Conservation (phyloP, 2,797 vertebrate species). For the Potorous gilbertii region DNA sequence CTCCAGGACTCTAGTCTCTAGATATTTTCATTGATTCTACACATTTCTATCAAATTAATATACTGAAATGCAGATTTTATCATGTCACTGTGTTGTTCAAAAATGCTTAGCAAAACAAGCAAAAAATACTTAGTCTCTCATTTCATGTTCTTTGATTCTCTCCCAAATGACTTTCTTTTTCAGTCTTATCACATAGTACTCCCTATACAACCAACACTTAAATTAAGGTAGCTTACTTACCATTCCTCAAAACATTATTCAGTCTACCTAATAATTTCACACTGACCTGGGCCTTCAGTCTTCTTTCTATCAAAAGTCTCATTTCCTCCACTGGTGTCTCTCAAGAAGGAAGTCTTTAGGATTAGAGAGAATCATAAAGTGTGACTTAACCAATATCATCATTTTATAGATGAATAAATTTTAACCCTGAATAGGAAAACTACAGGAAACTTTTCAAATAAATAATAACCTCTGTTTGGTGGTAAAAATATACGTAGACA, state of each 20-base stretch:
- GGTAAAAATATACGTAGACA: slow-evolving; percentile 39
- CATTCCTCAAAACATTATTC: slow-evolving; percentile 20
- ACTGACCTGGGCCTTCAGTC: slow-evolving; percentile 45
- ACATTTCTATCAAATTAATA: not conserved
- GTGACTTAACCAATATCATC: not conserved
- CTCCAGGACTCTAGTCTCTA: not conserved
- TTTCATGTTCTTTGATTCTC: not conserved
- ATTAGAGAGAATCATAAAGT: slow-evolving; percentile 30
- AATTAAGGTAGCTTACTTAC: not conserved
- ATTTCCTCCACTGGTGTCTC: slow-evolving; percentile 51
- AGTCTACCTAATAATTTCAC: slow-evolving; percentile 32
- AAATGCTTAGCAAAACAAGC: too few species aligned
- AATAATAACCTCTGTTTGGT: slow-evolving; percentile 38
- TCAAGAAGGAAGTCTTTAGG: slow-evolving; percentile 13
- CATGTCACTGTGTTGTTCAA: too few species aligned
- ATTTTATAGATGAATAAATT: slow-evolving; percentile 39
- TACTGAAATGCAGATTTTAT: not conserved
- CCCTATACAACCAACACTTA: not conserved
- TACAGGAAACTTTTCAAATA: slow-evolving; percentile 36
- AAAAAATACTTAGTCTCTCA: too few species aligned
- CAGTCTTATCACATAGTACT: not conserved
- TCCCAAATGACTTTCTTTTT: not conserved
- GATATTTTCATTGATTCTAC: not conserved
- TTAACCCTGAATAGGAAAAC: slow-evolving; percentile 32
- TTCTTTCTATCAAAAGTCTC: slow-evolving; percentile 40